Base-by-base conservation (phyloP, 2,113 vertebrate species). In the Thinocorus orbignyianus region DNA sequence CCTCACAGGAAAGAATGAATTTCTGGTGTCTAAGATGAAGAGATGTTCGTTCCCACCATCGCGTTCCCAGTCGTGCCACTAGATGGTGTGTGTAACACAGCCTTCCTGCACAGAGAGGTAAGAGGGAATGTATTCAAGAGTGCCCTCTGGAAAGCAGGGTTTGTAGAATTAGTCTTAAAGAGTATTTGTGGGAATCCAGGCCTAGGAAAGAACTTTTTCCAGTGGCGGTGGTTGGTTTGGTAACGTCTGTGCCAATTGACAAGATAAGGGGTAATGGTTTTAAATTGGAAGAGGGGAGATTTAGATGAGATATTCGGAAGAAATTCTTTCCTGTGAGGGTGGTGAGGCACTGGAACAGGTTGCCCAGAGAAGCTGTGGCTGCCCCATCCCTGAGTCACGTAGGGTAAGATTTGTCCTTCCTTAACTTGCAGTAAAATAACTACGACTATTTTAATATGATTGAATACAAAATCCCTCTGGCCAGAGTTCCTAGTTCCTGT, bases 61-160 rank as follows among this genome's bases (percentile, higher is more conserved):
- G 0, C 28, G 0, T 65, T 68, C 74, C 52, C 61, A 24, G 41
- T 37, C 12, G 81, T 85, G 88, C 96, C 96, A 55, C 96, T 97
- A 97, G 96, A 89, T 97, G 96, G 96, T 55, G 96, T 0, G 8
- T 60, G 51, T n/a, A 69, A 18, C 92, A 51, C 96, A 35, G 89
- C 10, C 60, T 92, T 78, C 1, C 1, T 33, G 41, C 23, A 57
- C 46, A 0, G 25, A 0, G 46, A 3, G 16, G 11, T 23, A 1
- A 1, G 20, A 4, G 7, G 9, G 13, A 17, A 2, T 1, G 0
- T 3, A 0, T 11, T 16, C 3, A 28, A 35, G 37, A 5, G 44
- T 7, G 14, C 33, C 2, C 0, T 2, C 39, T 33, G 4, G 66
- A 17, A 12, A 37, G 26, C 2, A 0, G 11, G 22, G 19, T 22